A percentile compares a stretch with the other conserved stretches of the same genome.
phyloP scores from a whole-genome alignment of 1,140 invertebrate genomes.

The Patella vulgata region DNA sequence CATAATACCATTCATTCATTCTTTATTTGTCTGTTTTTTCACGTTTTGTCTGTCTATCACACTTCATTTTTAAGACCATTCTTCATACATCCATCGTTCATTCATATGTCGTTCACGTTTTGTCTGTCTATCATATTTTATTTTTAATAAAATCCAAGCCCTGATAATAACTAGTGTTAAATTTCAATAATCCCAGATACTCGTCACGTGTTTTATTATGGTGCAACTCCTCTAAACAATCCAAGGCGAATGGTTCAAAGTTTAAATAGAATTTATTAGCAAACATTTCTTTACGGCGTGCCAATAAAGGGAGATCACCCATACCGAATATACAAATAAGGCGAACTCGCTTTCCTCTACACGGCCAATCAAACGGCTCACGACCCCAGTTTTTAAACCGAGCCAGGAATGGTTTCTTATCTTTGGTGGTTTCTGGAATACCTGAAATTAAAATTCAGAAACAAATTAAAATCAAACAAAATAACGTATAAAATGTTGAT shows the following conservation, averaged over 20 bases:
- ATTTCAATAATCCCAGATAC: slow-evolving; percentile 19
- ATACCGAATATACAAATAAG: slow-evolving; percentile 55
- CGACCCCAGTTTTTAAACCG: slow-evolving; percentile 52
- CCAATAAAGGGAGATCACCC: slow-evolving; percentile 48
- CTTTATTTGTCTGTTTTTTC: no score
- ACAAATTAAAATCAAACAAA: neutral
- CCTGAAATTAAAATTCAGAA: slow-evolving; percentile 34
- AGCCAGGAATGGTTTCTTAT: slow-evolving; percentile 39
- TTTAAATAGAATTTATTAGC: slow-evolving; percentile 62
- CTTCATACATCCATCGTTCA: no score
- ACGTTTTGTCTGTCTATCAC: no score
- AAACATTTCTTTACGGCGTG: slow-evolving; percentile 43
- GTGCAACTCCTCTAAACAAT: slow-evolving; percentile 56
- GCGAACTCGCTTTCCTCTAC: slow-evolving; percentile 40
- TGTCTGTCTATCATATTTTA: slow-evolving; percentile 8
- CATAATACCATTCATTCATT: no score
- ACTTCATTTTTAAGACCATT: no score
- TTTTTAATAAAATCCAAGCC: slow-evolving; percentile 22
- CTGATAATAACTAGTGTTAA: slow-evolving; percentile 27
- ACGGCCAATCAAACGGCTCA: slow-evolving; percentile 25
- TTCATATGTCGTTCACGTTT: no score
- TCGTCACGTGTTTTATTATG: slow-evolving; percentile 43
- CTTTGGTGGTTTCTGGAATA: slow-evolving; percentile 33
- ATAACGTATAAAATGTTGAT: neutral
- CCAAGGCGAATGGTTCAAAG: slow-evolving; percentile 43